A percentile compares a stretch with the other conserved stretches of the same genome.
Evolutionary conservation across 2,113 vertebrate genomes (phyloP).

Genomic region (Cryptomyrus ogoouensis): DNA sequence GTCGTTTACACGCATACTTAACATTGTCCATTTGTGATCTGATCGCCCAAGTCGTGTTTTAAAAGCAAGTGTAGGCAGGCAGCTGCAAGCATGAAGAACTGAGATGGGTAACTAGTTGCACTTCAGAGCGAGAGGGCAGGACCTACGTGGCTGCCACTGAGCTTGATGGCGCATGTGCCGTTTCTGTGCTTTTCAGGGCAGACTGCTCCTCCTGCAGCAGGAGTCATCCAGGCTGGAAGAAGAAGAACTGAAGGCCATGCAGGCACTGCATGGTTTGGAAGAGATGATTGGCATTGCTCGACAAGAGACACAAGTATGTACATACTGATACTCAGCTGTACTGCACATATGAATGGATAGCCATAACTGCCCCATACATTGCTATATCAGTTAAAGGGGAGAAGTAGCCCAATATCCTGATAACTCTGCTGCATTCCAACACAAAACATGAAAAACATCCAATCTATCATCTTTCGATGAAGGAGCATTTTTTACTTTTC

Average conservation of each 20-base stretch:
- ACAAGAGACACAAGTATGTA: constrained; percentile 45
- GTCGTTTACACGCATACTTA: not conserved
- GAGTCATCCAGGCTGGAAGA: constrained; percentile 18
- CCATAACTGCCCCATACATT: not conserved
- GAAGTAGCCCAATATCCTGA: not conserved
- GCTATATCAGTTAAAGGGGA: not conserved
- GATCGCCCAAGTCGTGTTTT: not conserved
- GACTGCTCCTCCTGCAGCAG: not conserved
- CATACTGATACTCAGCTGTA: too few relatives aligned
- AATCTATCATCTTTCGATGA: not conserved
- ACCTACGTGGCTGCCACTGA: not conserved
- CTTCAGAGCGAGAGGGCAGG: not conserved
- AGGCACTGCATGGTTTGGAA: constrained; percentile 31
- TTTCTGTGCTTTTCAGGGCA: constrained; percentile 30
- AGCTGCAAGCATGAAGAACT: not conserved
- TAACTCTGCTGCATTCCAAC: not conserved
- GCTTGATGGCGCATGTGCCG: not conserved
- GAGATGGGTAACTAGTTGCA: not conserved
- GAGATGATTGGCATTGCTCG: constrained; percentile 14
- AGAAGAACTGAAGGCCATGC: constrained; percentile 19
- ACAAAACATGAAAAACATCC: not conserved
- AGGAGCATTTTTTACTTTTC: not conserved
- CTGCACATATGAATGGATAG: not conserved
- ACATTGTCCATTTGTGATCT: not conserved
- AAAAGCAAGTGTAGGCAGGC: not conserved